A percentile compares a stretch with the other conserved stretches of the same genome.
Conservation (phyloP, 2,113 vertebrate species). For the Brachyistius frenatus region DNA sequence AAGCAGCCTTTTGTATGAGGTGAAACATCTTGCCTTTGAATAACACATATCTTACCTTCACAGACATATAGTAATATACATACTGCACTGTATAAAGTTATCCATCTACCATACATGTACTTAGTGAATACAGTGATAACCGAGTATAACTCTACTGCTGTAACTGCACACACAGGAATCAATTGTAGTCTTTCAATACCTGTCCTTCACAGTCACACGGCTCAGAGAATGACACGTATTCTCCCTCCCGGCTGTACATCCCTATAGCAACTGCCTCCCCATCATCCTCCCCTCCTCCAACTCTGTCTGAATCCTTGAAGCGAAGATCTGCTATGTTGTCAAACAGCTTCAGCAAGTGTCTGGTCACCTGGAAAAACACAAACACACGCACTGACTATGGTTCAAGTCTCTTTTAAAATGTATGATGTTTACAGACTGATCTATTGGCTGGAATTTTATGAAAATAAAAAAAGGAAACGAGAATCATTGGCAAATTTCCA, state of each 20-base stretch:
- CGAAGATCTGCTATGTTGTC: conserved; percentile 84
- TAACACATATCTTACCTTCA: too few species aligned
- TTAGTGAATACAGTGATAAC: not conserved
- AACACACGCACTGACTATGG: not conserved
- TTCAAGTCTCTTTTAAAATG: not conserved
- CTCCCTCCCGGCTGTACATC: conserved; percentile 85
- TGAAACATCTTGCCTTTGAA: too few species aligned
- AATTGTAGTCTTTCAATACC: conserved; percentile 54
- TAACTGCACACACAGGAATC: not conserved
- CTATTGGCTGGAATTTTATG: not conserved
- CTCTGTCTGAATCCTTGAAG: conserved; percentile 75
- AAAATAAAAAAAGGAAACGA: too few species aligned
- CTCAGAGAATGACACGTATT: conserved; percentile 82
- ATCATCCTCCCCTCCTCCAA: conserved; percentile 51
- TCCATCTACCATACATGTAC: not conserved
- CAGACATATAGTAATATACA: too few species aligned
- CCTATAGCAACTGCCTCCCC: conserved; percentile 67
- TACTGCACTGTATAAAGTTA: too few species aligned
- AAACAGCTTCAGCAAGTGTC: conserved; percentile 85
- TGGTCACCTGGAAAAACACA: conserved; percentile 79
- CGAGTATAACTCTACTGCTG: not conserved
- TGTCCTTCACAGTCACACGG: conserved; percentile 80
- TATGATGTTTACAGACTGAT: not conserved
- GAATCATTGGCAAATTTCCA: not conserved
- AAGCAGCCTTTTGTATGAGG: too few species aligned